A percentile compares a stretch with the other conserved stretches of the same genome.
These are phyloP conservation scores for Bombus balteatus DNA, from an alignment of 1,140 invertebrate species.

Conservation along the genomic window DNA sequence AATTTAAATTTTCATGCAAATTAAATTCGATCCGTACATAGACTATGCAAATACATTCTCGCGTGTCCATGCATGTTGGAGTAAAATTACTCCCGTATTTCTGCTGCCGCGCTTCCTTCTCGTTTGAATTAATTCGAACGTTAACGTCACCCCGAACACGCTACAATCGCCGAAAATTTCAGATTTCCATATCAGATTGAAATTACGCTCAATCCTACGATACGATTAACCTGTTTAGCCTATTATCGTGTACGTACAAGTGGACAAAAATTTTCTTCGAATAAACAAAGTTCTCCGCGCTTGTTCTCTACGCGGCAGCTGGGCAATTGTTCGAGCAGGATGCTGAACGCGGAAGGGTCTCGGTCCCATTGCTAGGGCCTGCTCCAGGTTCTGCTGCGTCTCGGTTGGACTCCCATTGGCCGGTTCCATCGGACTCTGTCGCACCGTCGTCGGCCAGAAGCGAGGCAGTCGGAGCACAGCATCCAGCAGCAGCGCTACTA, in stretches of 20 bases:
- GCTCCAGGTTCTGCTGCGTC: constrained; percentile 46
- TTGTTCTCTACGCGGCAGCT: too few species aligned
- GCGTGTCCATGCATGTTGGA: not conserved
- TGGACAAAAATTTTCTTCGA: not conserved
- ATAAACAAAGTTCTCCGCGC: not conserved
- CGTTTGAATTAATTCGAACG: not conserved
- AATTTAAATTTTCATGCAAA: constrained; percentile 24
- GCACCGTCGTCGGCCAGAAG: constrained; percentile 44
- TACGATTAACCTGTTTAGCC: not conserved
- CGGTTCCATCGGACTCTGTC: constrained; percentile 41
- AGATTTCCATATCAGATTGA: too few species aligned
- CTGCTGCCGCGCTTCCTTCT: not conserved
- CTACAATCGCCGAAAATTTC: not conserved
- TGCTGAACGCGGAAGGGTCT: not conserved
- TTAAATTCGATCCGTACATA: not conserved
- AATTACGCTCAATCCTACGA: too few species aligned
- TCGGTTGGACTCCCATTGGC: constrained; percentile 36
- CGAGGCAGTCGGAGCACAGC: constrained; percentile 74
- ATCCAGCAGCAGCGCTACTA: constrained; percentile 83
- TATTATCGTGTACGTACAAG: too few species aligned
- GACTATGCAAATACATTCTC: not conserved
- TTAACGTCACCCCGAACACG: not conserved
- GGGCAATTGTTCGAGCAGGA: not conserved
- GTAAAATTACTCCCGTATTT: not conserved
- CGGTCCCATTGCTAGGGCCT: constrained; percentile 23